Evolutionary conservation across 2,888 invertebrate genomes (phyloP).

Genomic region (Ornithoptera alexandrae): DNA sequence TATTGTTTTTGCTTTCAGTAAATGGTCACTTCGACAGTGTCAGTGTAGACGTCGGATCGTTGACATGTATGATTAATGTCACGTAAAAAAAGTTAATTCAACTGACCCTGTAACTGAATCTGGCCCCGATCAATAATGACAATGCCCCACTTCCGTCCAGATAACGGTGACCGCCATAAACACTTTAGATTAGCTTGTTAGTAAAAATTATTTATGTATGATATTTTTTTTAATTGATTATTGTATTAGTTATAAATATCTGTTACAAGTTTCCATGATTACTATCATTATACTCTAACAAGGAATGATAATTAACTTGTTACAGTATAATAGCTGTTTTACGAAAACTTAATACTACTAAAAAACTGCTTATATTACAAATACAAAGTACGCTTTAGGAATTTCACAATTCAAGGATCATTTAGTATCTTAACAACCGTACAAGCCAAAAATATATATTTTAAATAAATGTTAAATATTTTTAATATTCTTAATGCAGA

Average conservation of each 20-base stretch:
- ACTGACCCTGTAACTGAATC: slow-evolving; percentile 29
- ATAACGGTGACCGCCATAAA: slow-evolving; percentile 43
- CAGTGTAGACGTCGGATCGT: not conserved
- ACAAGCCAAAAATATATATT: not conserved
- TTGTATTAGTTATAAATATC: not conserved
- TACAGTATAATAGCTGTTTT: not conserved
- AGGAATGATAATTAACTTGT: not conserved
- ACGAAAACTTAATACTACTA: not conserved
- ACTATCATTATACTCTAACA: not conserved
- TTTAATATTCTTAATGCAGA: slow-evolving; percentile 31
- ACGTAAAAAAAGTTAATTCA: slow-evolving; percentile 27
- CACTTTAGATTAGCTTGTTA: slow-evolving; percentile 12
- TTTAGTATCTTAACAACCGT: not conserved
- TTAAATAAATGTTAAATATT: slow-evolving; percentile 26
- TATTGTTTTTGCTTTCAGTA: not conserved
- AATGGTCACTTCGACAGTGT: not conserved
- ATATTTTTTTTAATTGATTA: not conserved
- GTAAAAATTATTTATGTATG: slow-evolving; percentile 3
- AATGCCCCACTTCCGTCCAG: slow-evolving; percentile 52
- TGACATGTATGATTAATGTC: slow-evolving; percentile 21
- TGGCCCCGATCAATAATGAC: slow-evolving; percentile 45
- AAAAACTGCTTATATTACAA: not conserved
- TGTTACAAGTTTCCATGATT: not conserved
- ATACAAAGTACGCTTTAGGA: not conserved
- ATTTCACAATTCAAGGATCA: not conserved